phyloP scores from a whole-genome alignment of 2,888 invertebrate genomes.

The Xanthorhoe designata region DNA sequence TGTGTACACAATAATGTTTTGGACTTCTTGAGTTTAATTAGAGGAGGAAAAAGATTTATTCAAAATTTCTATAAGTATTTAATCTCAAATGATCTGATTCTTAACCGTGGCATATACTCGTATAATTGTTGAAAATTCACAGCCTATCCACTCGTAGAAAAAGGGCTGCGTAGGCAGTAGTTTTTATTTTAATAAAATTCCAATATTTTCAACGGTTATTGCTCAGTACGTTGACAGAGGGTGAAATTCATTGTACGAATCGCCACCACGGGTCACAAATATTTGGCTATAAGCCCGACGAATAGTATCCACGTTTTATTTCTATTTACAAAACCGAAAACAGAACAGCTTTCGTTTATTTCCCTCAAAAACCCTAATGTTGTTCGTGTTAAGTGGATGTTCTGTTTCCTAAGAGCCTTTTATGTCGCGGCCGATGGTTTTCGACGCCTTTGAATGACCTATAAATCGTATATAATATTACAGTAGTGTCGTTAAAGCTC shows the following conservation, averaged over 20 bases:
- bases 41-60: no score
- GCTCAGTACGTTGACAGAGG: slow-evolving; percentile 59
- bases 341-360: slow-evolving; percentile 40
- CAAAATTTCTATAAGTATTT: no score
- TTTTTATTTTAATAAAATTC: slow-evolving; percentile 74
- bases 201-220: slow-evolving; percentile 67
- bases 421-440: slow-evolving; percentile 60
- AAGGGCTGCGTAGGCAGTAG: slow-evolving; percentile 48
- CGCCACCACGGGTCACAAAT: slow-evolving; percentile 33
- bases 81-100: no score
- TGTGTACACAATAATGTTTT: background rate
- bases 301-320: slow-evolving; percentile 40
- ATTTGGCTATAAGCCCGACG: slow-evolving; percentile 31
- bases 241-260: slow-evolving; percentile 56
- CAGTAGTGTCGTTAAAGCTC: slow-evolving; percentile 57
- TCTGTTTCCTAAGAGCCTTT: slow-evolving; percentile 55
- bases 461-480: slow-evolving; percentile 68
- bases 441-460: slow-evolving; percentile 60
- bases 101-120: no score
- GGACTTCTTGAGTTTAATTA: no score
- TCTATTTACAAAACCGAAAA: slow-evolving; percentile 43
- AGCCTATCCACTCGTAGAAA: slow-evolving; percentile 1
- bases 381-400: slow-evolving; percentile 49
- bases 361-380: slow-evolving; percentile 39
- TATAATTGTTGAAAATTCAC: background rate